These are phyloP conservation scores for Styela clava DNA, from an alignment of 23 tunicate genomes.

Conservation along the genomic window DNA sequence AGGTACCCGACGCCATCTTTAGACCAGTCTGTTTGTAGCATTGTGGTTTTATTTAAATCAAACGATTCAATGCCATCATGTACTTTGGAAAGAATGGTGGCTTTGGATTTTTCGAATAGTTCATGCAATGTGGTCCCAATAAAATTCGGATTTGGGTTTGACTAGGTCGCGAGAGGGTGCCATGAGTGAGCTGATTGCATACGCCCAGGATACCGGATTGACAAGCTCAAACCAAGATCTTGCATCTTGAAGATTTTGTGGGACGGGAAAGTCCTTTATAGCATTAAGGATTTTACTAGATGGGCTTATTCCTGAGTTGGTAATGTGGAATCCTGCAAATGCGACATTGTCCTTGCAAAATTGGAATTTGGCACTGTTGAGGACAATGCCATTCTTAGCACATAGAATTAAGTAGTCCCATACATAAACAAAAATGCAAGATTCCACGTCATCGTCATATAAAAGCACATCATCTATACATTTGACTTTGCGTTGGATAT, in stretches of 20 bases:
- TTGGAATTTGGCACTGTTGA: conserved; percentile 27
- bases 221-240: conserved; percentile 29
- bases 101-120: neutral
- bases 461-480: conserved; percentile 27
- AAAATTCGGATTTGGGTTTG: neutral
- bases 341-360: conserved; percentile 13
- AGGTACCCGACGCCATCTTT: conserved; percentile 26
- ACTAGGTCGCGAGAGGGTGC: neutral
- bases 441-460: conserved; percentile 17
- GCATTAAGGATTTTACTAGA: neutral
- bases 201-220: neutral
- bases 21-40: neutral
- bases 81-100: neutral
- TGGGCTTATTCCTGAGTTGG: conserved; percentile 18
- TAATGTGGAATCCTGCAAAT: conserved; percentile 29
- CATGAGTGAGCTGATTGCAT: neutral
- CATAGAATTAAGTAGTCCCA: conserved; percentile 13
- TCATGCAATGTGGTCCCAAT: neutral
- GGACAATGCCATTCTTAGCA: conserved; percentile 4
- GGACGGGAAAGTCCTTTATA: neutral
- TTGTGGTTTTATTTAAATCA: neutral
- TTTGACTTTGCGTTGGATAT: conserved; percentile 12
- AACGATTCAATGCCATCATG: neutral
- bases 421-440: conserved; percentile 14
- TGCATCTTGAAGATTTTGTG: conserved; percentile 13